Base-by-base conservation (phyloP, 2,888 invertebrate species). In the Drosophila sordidula region DNA sequence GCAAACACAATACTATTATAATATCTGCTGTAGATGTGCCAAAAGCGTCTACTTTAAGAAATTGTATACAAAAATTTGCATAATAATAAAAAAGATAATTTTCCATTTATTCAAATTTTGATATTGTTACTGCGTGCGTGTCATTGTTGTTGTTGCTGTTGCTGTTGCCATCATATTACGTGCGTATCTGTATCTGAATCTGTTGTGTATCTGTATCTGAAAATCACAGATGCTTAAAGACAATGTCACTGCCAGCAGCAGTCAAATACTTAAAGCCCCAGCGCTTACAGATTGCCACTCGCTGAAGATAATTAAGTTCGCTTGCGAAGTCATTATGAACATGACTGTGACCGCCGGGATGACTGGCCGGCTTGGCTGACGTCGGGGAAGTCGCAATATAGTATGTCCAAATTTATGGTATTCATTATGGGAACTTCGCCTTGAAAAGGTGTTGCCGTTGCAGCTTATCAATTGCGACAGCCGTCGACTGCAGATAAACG, bases 191-290 rank as follows among this genome's bases (percentile, higher is more conserved):
- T n/a, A 46, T 22, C 29, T 41, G 6, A 25, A 34, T 34, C 34
- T 34, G 34, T 4, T 41, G 26, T 34, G 39, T 41, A 50, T 64
- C 25, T 42, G 12, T 9, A 56, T 26, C 18, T 42, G 8, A 34
- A 11, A 12, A 34, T 49, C 38, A 16, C 34, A 59, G 54, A 44
- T 57, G 57, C 54, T 26, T 6, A 11, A 70, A 66, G 55, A 50
- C 71, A 71, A 71, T 73, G 69, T 64, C 73, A 73, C 57, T 73
- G 73, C 34, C 68, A 55, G 42, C 42, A 55, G 42, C 49, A 22
- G 16, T 25, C 29, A 34, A 12, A 42, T 32, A 16, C 32, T 12
- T 32, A 12, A 29, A 32, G 26, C 16, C 41, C n/a, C 54, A 54
- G 12, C 9, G 26, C 9, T 6, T 18, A 26, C 56, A 45, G 29